Conservation (phyloP, 2,113 vertebrate species). For the Bungarus multicinctus region DNA sequence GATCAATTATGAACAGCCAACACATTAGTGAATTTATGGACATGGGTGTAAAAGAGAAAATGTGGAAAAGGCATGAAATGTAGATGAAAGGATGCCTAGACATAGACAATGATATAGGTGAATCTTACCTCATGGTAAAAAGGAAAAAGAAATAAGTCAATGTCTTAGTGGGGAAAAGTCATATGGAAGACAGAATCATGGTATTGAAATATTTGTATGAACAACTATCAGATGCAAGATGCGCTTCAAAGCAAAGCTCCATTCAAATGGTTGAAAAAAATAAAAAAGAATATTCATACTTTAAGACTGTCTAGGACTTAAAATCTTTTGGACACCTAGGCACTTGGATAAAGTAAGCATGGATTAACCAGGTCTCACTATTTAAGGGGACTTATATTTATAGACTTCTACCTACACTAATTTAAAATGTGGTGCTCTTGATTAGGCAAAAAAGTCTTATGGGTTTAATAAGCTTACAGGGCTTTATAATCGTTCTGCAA, state of each 20-base stretch:
- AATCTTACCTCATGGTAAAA: background rate
- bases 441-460: slow-evolving; percentile 55
- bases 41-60: background rate
- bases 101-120: background rate
- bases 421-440: slow-evolving; percentile 53
- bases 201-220: background rate
- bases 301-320: slow-evolving; percentile 56
- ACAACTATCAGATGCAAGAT: slow-evolving; percentile 56
- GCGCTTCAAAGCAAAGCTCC: slow-evolving; percentile 39
- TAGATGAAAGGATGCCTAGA: background rate
- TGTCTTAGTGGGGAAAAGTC: background rate
- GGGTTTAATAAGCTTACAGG: slow-evolving; percentile 62
- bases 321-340: slow-evolving; percentile 55
- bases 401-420: slow-evolving; percentile 52
- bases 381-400: slow-evolving; percentile 63
- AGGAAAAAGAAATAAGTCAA: background rate
- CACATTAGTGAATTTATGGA: background rate
- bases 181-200: background rate
- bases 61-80: background rate
- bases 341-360: slow-evolving; percentile 60
- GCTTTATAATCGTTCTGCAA: slow-evolving; percentile 63
- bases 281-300: slow-evolving; percentile 42
- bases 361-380: slow-evolving; percentile 66
- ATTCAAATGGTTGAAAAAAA: slow-evolving; percentile 46
- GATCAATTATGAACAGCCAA: background rate